Evolutionary conservation across 2,113 vertebrate genomes (phyloP), one percentile per base, ranked within the genome.

Genomic region (Riparia riparia): DNA sequence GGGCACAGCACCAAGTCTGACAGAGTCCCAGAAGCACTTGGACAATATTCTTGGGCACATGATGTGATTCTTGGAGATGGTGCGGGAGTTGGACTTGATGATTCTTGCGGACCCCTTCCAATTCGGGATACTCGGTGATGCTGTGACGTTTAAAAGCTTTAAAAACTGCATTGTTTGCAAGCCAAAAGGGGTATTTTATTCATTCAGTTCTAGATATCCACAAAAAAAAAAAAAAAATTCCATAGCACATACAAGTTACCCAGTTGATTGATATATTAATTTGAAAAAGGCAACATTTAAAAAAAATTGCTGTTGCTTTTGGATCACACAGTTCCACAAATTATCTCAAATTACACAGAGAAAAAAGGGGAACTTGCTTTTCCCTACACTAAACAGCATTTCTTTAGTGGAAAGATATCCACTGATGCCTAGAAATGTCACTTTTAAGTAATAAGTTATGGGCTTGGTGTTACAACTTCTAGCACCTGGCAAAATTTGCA

Each of bases 401-500:
- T 57, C 53, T 95, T 96, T 51, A 89, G 58, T 50, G 64, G 37
- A 97, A 96, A 95, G 88, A 92, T 77, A 97, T 24, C 80, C 79
- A 94, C 54, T 89, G 86, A 96, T 86, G 79, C 44, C 90, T 63
- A 31, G 82, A 54, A 93, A 96, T 26, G 53, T 73, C 92, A 96
- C 96, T 98, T 96, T 97, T 95, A 98, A 97, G 89, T 86, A 89
- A n/a, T 12, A 81, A 5, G 31, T 2, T 7, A 90, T 39, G 25
- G 57, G 69, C 61, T 93, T 94, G 79, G 90, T 97, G 51, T 94
- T 97, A 65, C 64, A 97, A 93, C 64, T 96, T 73, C 69, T 29
- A 77, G 58, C 97, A 98, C 97, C 98, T 97, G 97, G 73, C 44
- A 80, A 97, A 97, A 97, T 65, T 22, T 50, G 73, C 91, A 97